A percentile compares a stretch with the other conserved stretches of the same genome.
Evolutionary conservation across 2,113 vertebrate species (phyloP).

Genomic region (Erpornis zantholeuca): DNA sequence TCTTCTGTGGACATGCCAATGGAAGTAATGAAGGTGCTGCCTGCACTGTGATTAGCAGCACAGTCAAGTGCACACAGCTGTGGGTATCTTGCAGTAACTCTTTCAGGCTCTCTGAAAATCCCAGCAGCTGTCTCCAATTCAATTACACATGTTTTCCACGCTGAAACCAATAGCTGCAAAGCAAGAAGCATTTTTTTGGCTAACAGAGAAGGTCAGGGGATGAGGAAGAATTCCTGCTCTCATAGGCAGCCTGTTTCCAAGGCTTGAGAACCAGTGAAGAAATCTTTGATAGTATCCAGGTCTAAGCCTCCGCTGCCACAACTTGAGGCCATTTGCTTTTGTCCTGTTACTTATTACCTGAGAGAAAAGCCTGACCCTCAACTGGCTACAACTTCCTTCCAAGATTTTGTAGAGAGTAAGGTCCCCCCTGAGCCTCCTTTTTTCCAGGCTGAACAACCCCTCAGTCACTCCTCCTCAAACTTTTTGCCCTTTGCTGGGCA

Average conservation of each 20-base stretch:
- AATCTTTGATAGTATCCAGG: neutral
- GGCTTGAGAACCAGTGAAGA: neutral
- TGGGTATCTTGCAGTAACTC: neutral
- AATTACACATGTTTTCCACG: neutral
- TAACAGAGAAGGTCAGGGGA: neutral
- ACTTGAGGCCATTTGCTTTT: neutral
- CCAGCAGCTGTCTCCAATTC: neutral
- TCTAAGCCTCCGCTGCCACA: neutral
- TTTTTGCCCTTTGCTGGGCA: neutral
- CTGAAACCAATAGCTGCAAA: neutral
- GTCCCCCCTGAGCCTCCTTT: neutral
- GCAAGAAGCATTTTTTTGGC: neutral
- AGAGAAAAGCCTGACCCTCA: neutral
- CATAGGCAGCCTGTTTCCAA: neutral
- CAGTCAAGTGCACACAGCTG: neutral
- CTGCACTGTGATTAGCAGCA: neutral
- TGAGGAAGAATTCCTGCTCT: neutral
- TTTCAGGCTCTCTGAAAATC: slow-evolving; percentile 11
- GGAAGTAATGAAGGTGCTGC: neutral
- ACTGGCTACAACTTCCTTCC: neutral
- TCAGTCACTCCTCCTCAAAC: neutral
- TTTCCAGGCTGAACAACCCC: neutral
- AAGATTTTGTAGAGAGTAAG: neutral
- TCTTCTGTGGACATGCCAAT: neutral
- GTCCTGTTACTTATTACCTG: neutral